Conservation (phyloP, 2,888 invertebrate species). For the Antheraea assamensis region DNA sequence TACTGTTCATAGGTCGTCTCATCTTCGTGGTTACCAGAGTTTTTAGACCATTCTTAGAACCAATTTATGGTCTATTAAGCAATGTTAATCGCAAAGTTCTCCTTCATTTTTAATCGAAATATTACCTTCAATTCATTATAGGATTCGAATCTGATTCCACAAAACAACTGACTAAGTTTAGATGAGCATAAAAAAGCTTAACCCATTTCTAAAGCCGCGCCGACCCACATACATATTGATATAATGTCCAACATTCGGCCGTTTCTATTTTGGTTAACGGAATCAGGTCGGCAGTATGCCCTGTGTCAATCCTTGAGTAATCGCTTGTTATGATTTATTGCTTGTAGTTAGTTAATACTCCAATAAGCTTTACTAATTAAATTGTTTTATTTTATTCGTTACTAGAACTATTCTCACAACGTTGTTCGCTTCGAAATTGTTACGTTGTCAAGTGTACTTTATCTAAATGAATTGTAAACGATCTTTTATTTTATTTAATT, state of each 20-base stretch:
- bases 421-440: too few species aligned
- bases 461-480: too few species aligned
- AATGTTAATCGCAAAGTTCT: too few species aligned
- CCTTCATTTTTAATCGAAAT: too few species aligned
- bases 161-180: not conserved
- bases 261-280: conserved; percentile 28
- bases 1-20: too few species aligned
- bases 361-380: not conserved
- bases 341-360: conserved; percentile 13
- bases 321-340: conserved; percentile 30
- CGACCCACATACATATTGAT: conserved; percentile 20
- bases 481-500: too few species aligned
- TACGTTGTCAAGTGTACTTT: too few species aligned
- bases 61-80: too few species aligned
- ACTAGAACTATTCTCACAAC: too few species aligned
- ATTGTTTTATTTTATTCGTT: not conserved
- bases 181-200: not conserved
- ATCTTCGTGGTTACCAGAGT: too few species aligned
- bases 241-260: conserved; percentile 11
- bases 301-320: conserved; percentile 29
- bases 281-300: conserved; percentile 26
- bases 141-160: not conserved
- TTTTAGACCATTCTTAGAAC: too few species aligned
- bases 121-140: not conserved
- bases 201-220: not conserved